phyloP scores from a whole-genome alignment of 2,797 vertebrate species.

The Pseudocheirus occidentalis region DNA sequence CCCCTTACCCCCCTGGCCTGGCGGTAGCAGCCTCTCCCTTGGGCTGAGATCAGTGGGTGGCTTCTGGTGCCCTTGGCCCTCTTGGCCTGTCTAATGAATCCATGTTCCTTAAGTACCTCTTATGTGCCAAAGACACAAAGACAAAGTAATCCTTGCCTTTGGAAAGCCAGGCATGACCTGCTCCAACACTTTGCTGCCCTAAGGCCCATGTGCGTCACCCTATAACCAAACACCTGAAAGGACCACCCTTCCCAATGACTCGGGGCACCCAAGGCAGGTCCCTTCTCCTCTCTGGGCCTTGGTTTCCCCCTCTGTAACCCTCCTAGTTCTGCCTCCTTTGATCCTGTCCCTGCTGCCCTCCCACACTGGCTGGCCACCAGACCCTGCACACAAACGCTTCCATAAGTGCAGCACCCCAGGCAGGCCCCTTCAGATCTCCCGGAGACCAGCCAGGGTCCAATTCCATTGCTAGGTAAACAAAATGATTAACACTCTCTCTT shows the following conservation, averaged over 20 bases:
- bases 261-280: background rate
- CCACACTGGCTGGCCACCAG: background rate
- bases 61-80: too few species aligned
- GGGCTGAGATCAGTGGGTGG: too few species aligned
- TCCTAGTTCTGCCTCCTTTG: background rate
- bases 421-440: background rate
- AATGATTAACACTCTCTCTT: conserved; percentile 74
- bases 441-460: background rate
- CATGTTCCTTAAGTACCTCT: too few species aligned
- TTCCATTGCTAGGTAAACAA: conserved; percentile 57
- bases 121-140: too few species aligned
- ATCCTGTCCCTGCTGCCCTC: background rate
- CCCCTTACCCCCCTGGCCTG: background rate
- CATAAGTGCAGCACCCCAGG: background rate
- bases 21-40: too few species aligned
- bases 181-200: background rate
- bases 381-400: background rate
- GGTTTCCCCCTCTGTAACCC: background rate
- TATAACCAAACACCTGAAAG: background rate
- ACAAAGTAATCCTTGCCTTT: too few species aligned
- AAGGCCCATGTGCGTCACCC: background rate
- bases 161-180: too few species aligned
- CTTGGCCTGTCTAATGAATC: too few species aligned
- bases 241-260: background rate
- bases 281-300: background rate